These are phyloP conservation scores for Zelostemma sp. DNA, from an alignment of 1,140 invertebrate genomes.

Conservation along the genomic window DNA sequence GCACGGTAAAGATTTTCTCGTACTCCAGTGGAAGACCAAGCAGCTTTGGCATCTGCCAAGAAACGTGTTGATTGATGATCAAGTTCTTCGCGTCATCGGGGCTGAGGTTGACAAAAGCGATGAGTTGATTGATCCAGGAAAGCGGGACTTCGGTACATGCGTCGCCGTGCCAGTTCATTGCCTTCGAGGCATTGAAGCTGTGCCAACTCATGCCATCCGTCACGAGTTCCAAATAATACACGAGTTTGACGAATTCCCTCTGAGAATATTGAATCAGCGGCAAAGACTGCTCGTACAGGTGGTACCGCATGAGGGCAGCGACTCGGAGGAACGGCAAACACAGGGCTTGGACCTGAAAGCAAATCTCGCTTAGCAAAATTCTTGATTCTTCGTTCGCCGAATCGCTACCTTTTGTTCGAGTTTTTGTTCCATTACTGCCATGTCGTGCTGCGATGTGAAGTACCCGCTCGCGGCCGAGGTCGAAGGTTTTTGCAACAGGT, in stretches of 20 bases:
- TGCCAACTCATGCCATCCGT: conserved; percentile 77
- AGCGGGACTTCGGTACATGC: conserved; percentile 64
- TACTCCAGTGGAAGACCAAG: conserved; percentile 89
- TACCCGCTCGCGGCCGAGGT: conserved; percentile 25
- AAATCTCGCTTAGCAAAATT: neutral
- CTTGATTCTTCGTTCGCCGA: too few relatives aligned
- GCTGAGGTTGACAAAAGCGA: conserved; percentile 70
- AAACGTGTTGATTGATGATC: conserved; percentile 78
- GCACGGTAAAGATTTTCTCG: conserved; percentile 91
- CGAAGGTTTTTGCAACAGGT: conserved; percentile 20
- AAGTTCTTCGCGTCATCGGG: conserved; percentile 73
- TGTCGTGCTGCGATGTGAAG: neutral
- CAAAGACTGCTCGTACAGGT: conserved; percentile 86
- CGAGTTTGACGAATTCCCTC: conserved; percentile 80
- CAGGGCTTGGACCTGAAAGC: conserved; percentile 78
- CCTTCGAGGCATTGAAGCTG: conserved; percentile 76
- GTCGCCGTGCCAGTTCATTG: conserved; percentile 75
- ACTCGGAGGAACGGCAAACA: conserved; percentile 89
- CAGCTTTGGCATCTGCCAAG: conserved; percentile 84
- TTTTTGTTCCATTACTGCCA: neutral
- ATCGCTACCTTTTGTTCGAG: neutral
- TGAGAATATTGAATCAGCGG: conserved; percentile 76
- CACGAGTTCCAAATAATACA: conserved; percentile 82
- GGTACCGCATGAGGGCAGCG: conserved; percentile 85
- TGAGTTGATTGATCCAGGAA: conserved; percentile 78